phyloP scores from a whole-genome alignment of 2,113 vertebrate genomes.

The Phycodurus eques region DNA sequence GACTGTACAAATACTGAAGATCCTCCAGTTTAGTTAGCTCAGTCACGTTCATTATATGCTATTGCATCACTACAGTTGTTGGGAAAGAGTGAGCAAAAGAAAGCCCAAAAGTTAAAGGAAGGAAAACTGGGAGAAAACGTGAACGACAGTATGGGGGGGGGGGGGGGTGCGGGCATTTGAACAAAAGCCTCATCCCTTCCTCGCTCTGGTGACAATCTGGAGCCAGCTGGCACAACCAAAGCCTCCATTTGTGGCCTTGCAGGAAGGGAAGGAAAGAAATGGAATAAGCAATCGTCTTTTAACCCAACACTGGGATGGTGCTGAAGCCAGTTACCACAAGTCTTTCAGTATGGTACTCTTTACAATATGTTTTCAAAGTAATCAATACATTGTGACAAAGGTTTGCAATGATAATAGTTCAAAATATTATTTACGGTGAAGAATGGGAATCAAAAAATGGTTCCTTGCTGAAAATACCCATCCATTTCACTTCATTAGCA shows the following conservation, averaged over 20 bases:
- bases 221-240: constrained; percentile 40
- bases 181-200: constrained; percentile 27
- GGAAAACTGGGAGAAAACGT: not conserved
- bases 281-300: constrained; percentile 5
- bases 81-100: not conserved
- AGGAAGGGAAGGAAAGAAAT: constrained; percentile 30
- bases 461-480: no score
- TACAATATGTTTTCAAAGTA: not conserved
- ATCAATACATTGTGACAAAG: not conserved
- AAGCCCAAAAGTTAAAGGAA: not conserved
- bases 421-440: no score
- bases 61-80: not conserved
- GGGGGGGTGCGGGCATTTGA: constrained; percentile 26
- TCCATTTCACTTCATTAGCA: no score
- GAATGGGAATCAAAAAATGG: no score
- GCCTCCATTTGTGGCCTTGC: constrained; percentile 37
- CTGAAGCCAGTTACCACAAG: not conserved
- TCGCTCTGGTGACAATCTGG: constrained; percentile 38
- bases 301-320: not conserved
- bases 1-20: not conserved
- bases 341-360: not conserved
- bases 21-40: not conserved
- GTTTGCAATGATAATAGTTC: not conserved
- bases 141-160: not conserved
- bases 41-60: not conserved